Base-by-base conservation (phyloP, 2,113 vertebrate species). In the Nycticorax nycticorax region DNA sequence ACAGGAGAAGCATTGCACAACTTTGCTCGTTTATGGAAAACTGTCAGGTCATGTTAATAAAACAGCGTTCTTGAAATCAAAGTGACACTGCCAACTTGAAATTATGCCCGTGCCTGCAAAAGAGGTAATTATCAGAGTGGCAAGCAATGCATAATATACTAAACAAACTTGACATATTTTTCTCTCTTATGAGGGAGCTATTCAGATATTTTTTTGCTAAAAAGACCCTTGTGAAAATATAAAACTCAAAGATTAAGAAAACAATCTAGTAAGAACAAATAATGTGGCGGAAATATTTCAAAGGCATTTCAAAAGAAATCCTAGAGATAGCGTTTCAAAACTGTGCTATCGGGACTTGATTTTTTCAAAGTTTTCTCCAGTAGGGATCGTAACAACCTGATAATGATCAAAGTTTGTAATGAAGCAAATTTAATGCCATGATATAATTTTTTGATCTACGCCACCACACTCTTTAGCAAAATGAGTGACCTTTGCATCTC, bases 231-330 rank as follows among this genome's bases (percentile, higher is more conserved):
- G 59, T 72, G 47, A 78, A 89, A 89, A 73, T 19, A 53, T 12
- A 47, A 71, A 80, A 41, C 16, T 35, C 28, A 77, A 59, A 77
- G n/a, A 68, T 37, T 35, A 82, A 9, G 41, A 82, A 89, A 93
- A 82, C 27, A 85, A 79, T 21, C 62, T 62, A 55, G 11, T 52
- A 69, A 85, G 64, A 91, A 37, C 13, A 93, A 93, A 89, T 67
- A 81, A 77, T 1, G 52, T 75, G 80, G 88, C 47, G 85, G 92
- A 88, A 88, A 73, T 53, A 77, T 93, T 93, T 93, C 78, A 88
- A 93, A 88, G 57, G 50, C 18, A 76, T 93, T 96, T 90, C 63
- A 94, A 80, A 94, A 93, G n/a, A 83, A 77, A 95, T 55, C 14
- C 6, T 43, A 30, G 37, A 66, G 57, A 85, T 47, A 77, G 23